Evolutionary conservation across 30 jellyfish, hydroid and myxozoan species (phyloP).

Genomic region (Aurelia sp.): DNA sequence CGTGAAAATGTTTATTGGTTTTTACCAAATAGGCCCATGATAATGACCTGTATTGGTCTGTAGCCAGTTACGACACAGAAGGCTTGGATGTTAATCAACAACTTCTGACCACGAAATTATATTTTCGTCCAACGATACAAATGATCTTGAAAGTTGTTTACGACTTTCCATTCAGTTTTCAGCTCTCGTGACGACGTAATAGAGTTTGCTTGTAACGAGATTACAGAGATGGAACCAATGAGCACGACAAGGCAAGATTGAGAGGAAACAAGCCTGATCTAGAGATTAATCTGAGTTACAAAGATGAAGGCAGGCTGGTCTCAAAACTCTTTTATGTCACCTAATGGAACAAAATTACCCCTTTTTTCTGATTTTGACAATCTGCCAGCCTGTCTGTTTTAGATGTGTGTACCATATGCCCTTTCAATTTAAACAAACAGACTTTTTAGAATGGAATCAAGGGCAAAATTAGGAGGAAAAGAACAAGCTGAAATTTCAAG

Average conservation of each 20-base stretch:
- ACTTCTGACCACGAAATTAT: background rate
- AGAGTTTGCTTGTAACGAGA: constrained; percentile 20
- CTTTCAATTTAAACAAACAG: no score
- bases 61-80: background rate
- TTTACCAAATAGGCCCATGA: background rate
- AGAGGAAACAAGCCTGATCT: background rate
- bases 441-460: no score
- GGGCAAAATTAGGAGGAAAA: no score
- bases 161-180: background rate
- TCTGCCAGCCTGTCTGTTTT: background rate
- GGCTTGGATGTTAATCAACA: background rate
- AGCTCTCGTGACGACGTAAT: constrained; percentile 22
- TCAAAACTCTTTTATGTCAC: no score
- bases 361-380: background rate
- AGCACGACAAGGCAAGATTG: constrained; percentile 44
- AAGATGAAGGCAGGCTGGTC: no score
- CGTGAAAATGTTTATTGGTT: no score
- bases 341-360: no score
- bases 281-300: background rate
- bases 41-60: constrained; percentile 6
- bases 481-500: no score
- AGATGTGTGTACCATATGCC: no score
- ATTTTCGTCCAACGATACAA: no score
- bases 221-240: constrained; percentile 30
- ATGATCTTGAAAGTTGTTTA: constrained; percentile 23